Percentiles rank a stretch among this genome's conserved stretches.
Conservation (phyloP, 35 echinoderm and acorn worm species). For the Heliocidaris erythrogramma region DNA sequence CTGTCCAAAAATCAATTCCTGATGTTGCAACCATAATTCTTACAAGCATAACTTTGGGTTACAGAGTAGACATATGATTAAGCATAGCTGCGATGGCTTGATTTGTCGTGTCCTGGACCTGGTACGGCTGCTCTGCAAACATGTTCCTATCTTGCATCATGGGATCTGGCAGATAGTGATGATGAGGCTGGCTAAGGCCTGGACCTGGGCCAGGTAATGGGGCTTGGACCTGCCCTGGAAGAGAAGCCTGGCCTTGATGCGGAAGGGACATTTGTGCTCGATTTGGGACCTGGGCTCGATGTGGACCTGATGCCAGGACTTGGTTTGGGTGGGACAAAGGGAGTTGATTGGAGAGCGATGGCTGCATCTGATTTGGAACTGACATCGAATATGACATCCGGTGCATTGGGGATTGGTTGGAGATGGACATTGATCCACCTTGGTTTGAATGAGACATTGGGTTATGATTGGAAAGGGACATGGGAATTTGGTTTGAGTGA, state of each 20-base stretch:
- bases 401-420: background rate
- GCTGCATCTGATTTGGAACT: background rate
- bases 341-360: background rate
- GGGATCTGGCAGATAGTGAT: slow-evolving; percentile 1
- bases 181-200: background rate
- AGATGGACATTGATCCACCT: background rate
- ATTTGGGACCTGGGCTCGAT: background rate
- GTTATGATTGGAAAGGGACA: background rate
- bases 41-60: background rate
- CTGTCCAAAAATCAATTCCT: background rate
- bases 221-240: slow-evolving; percentile 3
- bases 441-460: background rate
- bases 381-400: background rate
- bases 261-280: background rate
- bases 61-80: slow-evolving; percentile 33
- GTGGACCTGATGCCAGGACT: background rate
- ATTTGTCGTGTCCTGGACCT: slow-evolving; percentile 32
- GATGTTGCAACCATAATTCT: background rate
- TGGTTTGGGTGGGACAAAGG: background rate
- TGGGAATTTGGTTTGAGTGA: background rate
- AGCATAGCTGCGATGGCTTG: slow-evolving; percentile 43
- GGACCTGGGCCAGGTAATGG: slow-evolving; percentile 5
- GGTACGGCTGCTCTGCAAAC: background rate
- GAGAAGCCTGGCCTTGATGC: background rate
- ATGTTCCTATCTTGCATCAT: slow-evolving; percentile 34